These are phyloP conservation scores for Micrasema longulum DNA, from an alignment of 1,140 invertebrate species.

Conservation along the genomic window DNA sequence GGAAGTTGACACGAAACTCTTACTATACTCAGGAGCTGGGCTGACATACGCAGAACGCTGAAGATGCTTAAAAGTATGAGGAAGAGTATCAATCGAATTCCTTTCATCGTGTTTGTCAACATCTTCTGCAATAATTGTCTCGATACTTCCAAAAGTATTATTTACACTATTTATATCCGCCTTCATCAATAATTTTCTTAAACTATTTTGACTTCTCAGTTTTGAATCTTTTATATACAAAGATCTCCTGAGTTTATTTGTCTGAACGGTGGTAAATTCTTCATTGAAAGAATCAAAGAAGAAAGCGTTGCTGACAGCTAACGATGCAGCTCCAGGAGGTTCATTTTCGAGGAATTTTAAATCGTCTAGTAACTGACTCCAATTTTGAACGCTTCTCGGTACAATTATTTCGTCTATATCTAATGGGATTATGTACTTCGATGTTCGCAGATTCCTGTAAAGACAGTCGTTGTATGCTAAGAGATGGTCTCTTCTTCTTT, in stretches of 20 bases:
- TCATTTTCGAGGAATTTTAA: conserved; percentile 62
- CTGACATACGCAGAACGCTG: conserved; percentile 71
- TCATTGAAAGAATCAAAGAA: conserved; percentile 68
- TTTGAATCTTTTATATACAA: too few species aligned
- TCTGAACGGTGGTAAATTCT: conserved; percentile 16
- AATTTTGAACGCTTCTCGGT: conserved; percentile 70
- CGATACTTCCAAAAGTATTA: too few species aligned
- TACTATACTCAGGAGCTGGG: conserved; percentile 74
- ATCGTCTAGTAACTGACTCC: conserved; percentile 66
- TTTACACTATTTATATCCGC: conserved; percentile 39
- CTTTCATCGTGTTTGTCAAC: too few species aligned
- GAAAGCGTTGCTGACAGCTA: conserved; percentile 75
- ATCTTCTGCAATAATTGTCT: conserved; percentile 47
- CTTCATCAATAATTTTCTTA: not conserved
- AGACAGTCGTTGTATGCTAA: conserved; percentile 82
- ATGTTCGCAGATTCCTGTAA: conserved; percentile 74
- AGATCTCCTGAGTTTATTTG: conserved; percentile 1
- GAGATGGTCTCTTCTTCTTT: conserved; percentile 77
- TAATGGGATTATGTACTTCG: conserved; percentile 75
- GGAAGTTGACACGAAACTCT: conserved; percentile 77
- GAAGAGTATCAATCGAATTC: too few species aligned
- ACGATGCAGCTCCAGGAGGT: conserved; percentile 67
- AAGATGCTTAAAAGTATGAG: conserved; percentile 62
- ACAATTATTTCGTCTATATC: conserved; percentile 81
- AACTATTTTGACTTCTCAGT: too few species aligned